Conservation (phyloP, 2,797 vertebrate genomes). For the Hyperoplus lanceolatus region DNA sequence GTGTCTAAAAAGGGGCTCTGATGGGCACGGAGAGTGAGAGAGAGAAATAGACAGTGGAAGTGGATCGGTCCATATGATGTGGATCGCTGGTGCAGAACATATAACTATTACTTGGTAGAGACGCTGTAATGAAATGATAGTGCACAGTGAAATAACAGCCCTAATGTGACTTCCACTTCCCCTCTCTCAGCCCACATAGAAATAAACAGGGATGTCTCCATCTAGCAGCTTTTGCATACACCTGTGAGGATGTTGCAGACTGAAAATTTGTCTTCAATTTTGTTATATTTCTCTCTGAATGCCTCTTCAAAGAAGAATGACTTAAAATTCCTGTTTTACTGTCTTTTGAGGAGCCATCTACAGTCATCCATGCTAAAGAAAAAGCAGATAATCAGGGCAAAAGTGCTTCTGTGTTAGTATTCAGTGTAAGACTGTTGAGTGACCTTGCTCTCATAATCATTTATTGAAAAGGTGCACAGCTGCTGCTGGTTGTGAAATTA, state of each 20-base stretch:
- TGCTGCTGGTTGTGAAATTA: conserved; percentile 40
- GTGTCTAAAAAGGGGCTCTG: conserved; percentile 63
- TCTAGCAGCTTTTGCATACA: not conserved
- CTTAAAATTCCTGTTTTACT: not conserved
- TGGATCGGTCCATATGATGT: conserved; percentile 59
- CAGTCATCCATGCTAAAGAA: not conserved
- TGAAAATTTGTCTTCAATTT: not conserved
- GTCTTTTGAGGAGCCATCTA: not conserved
- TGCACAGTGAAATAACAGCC: conserved; percentile 48
- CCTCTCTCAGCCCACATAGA: not conserved
- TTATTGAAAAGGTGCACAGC: conserved; percentile 62
- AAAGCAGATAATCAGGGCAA: conserved; percentile 7
- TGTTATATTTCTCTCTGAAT: not conserved
- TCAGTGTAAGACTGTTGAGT: conserved; percentile 36
- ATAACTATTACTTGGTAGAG: conserved; percentile 63
- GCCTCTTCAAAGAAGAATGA: not conserved
- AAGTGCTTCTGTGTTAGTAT: conserved; percentile 14
- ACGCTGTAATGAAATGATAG: conserved; percentile 61
- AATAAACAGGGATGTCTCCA: not conserved
- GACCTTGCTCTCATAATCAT: conserved; percentile 46
- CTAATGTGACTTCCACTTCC: conserved; percentile 3
- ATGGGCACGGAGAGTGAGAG: conserved; percentile 45
- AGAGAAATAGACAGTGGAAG: conserved; percentile 39
- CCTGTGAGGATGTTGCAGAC: not conserved
- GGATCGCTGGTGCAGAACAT: conserved; percentile 70